Conservation (phyloP, 2,888 invertebrate species). For the Smittia sp. region DNA sequence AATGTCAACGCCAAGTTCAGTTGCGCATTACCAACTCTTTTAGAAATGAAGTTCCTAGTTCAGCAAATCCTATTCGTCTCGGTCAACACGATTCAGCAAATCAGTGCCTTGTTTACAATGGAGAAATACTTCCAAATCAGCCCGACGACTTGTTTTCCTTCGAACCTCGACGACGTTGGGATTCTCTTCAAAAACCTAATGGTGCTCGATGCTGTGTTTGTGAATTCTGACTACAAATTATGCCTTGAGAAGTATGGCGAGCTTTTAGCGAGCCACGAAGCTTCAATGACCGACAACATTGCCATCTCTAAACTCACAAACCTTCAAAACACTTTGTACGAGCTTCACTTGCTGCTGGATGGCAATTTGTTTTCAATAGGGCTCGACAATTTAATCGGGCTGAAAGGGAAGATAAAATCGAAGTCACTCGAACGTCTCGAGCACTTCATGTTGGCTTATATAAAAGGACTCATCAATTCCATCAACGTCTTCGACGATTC, state of each 20-base stretch:
- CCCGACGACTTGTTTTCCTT: slow-evolving; percentile 46
- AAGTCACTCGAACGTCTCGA: slow-evolving; percentile 46
- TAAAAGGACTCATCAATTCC: slow-evolving; percentile 50
- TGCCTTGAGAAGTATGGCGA: slow-evolving; percentile 6
- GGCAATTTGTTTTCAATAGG: slow-evolving; percentile 65
- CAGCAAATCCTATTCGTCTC: slow-evolving; percentile 69
- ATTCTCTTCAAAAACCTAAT: slow-evolving; percentile 46
- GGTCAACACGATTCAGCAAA: slow-evolving; percentile 69
- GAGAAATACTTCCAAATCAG: slow-evolving; percentile 50
- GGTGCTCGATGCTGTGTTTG: slow-evolving; percentile 66
- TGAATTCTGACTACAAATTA: slow-evolving; percentile 56
- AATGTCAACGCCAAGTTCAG: slow-evolving; percentile 51
- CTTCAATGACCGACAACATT: slow-evolving; percentile 57
- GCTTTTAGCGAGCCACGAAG: slow-evolving; percentile 56
- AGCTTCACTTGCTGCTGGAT: slow-evolving; percentile 51
- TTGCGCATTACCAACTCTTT: slow-evolving; percentile 60
- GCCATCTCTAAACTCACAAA: no score
- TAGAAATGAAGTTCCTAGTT: slow-evolving; percentile 65
- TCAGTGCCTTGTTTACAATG: slow-evolving; percentile 65
- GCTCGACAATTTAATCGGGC: slow-evolving; percentile 45
- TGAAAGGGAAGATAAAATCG: slow-evolving; percentile 46
- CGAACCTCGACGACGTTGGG: slow-evolving; percentile 17
- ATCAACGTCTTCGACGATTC: slow-evolving; percentile 46
- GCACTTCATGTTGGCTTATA: slow-evolving; percentile 46
- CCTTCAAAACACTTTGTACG: slow-evolving; percentile 68